Conservation (phyloP, 2,113 vertebrate genomes). For the Carassius auratus region DNA sequence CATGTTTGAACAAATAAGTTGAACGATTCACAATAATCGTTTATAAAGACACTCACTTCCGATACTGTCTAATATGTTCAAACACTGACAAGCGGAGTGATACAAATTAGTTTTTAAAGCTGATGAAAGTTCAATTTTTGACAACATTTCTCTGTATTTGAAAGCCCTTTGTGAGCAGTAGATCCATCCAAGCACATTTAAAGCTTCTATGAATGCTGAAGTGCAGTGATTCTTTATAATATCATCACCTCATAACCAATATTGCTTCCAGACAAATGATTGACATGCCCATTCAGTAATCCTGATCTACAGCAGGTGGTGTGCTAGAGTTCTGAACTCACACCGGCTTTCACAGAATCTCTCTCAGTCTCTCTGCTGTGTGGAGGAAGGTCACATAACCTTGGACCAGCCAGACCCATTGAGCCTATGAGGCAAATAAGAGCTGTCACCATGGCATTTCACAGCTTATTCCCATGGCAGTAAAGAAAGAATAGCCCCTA, state of each 20-base stretch:
- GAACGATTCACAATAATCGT: not conserved
- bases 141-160: not conserved
- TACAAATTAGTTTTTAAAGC: not conserved
- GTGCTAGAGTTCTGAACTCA: constrained; percentile 21
- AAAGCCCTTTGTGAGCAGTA: not conserved
- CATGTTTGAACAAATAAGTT: not conserved
- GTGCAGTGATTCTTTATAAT: not conserved
- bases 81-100: not conserved
- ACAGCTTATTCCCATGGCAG: constrained; percentile 41
- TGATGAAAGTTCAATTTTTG: not conserved
- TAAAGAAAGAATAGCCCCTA: constrained; percentile 41
- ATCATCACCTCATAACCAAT: not conserved
- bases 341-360: not conserved
- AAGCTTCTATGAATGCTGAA: not conserved
- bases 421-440: constrained; percentile 52
- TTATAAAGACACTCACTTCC: not conserved
- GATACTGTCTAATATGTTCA: not conserved
- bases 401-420: constrained; percentile 18
- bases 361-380: not conserved
- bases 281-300: constrained; percentile 18
- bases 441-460: constrained; percentile 56
- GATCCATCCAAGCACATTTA: not conserved
- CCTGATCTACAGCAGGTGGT: constrained; percentile 31
- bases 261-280: not conserved
- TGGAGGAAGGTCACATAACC: constrained; percentile 32